phyloP scores from a whole-genome alignment of 1,140 invertebrate genomes.

The Brachystomella parvula region DNA sequence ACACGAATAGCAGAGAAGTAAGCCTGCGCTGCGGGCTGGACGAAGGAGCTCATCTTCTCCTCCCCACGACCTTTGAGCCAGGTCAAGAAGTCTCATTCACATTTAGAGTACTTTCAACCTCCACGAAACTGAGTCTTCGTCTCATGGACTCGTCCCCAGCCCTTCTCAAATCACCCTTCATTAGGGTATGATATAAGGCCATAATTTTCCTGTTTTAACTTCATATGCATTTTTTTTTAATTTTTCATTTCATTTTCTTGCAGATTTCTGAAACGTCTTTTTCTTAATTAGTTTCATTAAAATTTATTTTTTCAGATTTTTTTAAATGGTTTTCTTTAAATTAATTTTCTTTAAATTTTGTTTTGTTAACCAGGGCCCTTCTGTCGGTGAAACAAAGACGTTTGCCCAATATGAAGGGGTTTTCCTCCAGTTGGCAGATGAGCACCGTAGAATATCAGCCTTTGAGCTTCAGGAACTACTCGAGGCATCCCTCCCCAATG shows the following conservation, averaged over 20 bases:
- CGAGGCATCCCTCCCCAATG: conserved; percentile 84
- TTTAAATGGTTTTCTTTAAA: conserved; percentile 7
- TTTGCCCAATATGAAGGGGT: conserved; percentile 81
- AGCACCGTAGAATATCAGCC: conserved; percentile 74
- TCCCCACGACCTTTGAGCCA: conserved; percentile 86
- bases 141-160: conserved; percentile 42
- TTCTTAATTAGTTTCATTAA: too few species aligned
- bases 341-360: not conserved
- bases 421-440: conserved; percentile 81
- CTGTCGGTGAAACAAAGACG: conserved; percentile 61
- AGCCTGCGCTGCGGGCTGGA: conserved; percentile 67
- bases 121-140: conserved; percentile 1
- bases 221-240: too few species aligned
- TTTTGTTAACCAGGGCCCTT: conserved; percentile 46
- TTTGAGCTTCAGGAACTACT: conserved; percentile 86
- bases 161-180: conserved; percentile 8
- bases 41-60: conserved; percentile 71
- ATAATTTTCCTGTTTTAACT: too few species aligned
- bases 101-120: conserved; percentile 65
- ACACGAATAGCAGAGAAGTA: conserved; percentile 83
- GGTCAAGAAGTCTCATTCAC: conserved; percentile 80
- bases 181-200: conserved; percentile 1
- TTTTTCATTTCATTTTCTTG: too few species aligned
- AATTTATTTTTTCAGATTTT: too few species aligned
- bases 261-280: too few species aligned